phyloP scores from a whole-genome alignment of 2,888 invertebrate species.

The Steromphala cineraria region DNA sequence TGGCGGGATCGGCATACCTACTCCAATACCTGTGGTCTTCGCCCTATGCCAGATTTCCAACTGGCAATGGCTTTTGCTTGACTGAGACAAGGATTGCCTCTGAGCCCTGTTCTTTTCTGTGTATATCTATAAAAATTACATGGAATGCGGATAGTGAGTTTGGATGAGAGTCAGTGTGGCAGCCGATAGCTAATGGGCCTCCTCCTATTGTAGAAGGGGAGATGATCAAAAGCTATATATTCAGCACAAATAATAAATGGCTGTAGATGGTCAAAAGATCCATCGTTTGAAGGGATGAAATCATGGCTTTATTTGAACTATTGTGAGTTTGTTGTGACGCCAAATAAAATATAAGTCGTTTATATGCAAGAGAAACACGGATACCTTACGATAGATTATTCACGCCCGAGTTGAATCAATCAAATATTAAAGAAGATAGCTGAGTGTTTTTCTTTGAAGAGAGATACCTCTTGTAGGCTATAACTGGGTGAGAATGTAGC shows the following conservation, averaged over 20 bases:
- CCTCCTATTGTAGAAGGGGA: not conserved
- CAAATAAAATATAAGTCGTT: slow-evolving; percentile 8
- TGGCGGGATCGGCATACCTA: not conserved
- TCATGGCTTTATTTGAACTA: not conserved
- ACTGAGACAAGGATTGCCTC: not conserved
- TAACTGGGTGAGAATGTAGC: too few species aligned
- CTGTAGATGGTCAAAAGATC: not conserved
- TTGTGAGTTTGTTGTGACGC: not conserved
- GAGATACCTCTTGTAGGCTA: not conserved
- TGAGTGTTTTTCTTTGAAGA: not conserved
- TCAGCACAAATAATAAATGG: not conserved
- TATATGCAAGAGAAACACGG: not conserved
- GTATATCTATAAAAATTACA: slow-evolving; percentile 15
- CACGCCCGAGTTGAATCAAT: not conserved
- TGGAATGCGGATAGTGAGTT: not conserved
- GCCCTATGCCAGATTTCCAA: not conserved
- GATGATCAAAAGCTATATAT: slow-evolving; percentile 20
- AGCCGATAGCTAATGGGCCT: not conserved
- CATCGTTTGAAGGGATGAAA: not conserved
- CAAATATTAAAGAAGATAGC: not conserved
- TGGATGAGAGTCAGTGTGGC: not conserved
- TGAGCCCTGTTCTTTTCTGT: not conserved
- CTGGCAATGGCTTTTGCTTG: not conserved
- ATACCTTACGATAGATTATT: not conserved
- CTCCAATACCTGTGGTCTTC: not conserved